A percentile compares a stretch with the other conserved stretches of the same genome.
These are phyloP conservation scores for Brachypodius melanocephalos DNA, from an alignment of 2,113 vertebrate species.

Conservation along the genomic window DNA sequence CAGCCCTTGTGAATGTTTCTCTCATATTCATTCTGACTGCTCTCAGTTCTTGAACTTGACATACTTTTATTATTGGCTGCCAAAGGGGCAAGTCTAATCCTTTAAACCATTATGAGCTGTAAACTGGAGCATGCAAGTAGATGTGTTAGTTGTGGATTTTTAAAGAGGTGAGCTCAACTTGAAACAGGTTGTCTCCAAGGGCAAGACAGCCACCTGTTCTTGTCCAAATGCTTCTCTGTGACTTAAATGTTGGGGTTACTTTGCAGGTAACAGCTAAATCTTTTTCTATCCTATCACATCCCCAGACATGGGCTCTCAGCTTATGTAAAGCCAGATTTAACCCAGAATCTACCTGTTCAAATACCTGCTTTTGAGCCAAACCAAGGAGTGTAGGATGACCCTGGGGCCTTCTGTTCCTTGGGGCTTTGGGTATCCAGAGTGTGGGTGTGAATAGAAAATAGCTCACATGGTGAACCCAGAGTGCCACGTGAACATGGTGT, in stretches of 20 bases:
- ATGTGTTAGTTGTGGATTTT: background rate
- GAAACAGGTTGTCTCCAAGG: background rate
- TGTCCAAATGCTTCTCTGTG: background rate
- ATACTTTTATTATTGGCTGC: background rate
- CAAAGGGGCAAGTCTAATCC: background rate
- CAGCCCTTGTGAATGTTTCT: background rate
- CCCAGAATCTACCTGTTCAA: background rate
- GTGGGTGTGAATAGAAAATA: background rate
- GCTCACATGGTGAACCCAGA: background rate
- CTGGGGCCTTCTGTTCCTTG: background rate
- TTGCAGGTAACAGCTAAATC: background rate
- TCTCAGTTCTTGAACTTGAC: background rate
- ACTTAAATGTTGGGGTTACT: background rate
- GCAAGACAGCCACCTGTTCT: background rate
- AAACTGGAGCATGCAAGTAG: background rate
- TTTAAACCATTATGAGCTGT: background rate
- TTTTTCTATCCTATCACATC: background rate
- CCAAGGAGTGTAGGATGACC: background rate
- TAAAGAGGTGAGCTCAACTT: background rate
- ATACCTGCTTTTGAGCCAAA: background rate
- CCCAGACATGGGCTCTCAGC: background rate
- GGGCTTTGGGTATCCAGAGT: background rate
- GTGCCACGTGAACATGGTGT: background rate
- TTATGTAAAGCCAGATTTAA: constrained; percentile 36
- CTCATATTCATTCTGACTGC: background rate